Evolutionary conservation across 1,140 invertebrate species (phyloP), one percentile per base, ranked within the genome.

Genomic region (Drosophila pachea): DNA sequence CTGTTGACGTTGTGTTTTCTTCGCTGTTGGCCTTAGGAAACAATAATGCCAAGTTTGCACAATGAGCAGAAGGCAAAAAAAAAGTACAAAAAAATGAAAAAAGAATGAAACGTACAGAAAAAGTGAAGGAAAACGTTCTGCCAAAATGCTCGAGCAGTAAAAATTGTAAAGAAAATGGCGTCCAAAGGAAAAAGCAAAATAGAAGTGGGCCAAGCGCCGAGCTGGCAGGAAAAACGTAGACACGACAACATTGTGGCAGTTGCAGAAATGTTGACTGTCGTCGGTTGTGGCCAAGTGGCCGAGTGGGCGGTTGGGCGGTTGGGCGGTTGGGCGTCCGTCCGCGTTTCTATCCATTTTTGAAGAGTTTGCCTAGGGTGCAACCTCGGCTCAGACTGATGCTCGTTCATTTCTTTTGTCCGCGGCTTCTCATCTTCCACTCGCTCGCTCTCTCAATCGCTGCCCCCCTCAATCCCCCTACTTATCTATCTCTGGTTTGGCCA

Each of bases 21-120:
- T 66, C 67, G 60, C 74, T 86, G 70, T 74, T 84, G 74, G 82
- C 82, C 81, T 86, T 86, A 86, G 82, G 81, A 86, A 86, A 86
- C 81, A 86, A 86, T 86, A 86, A 86, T 86, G 81, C 82, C 81
- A 86, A 86, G 81, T 86, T 86, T 86, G 81, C 81, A 86, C 81
- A 86, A 86, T 86, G 78, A 79, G 73, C 69, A 68, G 66, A 78
- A 78, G 54, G 67, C 64, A 47, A 69, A 16, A 56, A 52, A 42
- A 49, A 45, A 47, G 3, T 22, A 22, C 22, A 22, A 65, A 56
- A 42, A 43, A 43, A 43, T 43, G 14, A 43, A n/a, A n/a, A 5
- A 83, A 73, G 54, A 59, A 60, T 43, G 14, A 47, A 68, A 50
- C 47, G 67, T 53, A 72, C 62, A 48, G 68, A 31, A 55, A 54